phyloP scores from a whole-genome alignment of 2,113 vertebrate species.

The Sminthopsis crassicaudata region DNA sequence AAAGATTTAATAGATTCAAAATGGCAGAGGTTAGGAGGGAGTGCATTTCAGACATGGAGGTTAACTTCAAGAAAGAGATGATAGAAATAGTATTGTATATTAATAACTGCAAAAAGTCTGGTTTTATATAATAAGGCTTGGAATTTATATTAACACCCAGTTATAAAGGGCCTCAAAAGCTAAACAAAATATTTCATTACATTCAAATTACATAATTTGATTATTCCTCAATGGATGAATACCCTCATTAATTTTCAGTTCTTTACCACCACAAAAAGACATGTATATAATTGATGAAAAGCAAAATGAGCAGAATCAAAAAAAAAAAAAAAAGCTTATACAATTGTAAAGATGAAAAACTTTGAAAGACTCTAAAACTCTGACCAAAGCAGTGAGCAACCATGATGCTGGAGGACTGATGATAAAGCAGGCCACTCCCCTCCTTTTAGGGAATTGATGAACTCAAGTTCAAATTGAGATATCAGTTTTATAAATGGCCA shows the following conservation, averaged over 20 bases:
- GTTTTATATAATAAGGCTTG: neutral
- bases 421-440: neutral
- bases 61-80: neutral
- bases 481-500: neutral
- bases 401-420: neutral
- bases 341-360: neutral
- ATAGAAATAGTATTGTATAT: neutral
- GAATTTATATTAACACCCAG: neutral
- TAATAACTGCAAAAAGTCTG: neutral
- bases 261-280: neutral
- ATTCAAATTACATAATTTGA: neutral
- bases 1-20: too few species aligned
- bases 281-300: neutral
- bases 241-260: neutral
- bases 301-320: neutral
- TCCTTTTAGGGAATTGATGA: neutral
- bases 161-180: neutral
- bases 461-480: neutral
- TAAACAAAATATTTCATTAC: neutral
- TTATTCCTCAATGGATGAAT: neutral
- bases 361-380: neutral
- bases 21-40: too few species aligned
- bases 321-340: neutral
- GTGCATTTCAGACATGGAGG: too few species aligned
- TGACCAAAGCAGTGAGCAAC: neutral